phyloP scores from a whole-genome alignment of 1,140 invertebrate species.

The Drosophila virilis region DNA sequence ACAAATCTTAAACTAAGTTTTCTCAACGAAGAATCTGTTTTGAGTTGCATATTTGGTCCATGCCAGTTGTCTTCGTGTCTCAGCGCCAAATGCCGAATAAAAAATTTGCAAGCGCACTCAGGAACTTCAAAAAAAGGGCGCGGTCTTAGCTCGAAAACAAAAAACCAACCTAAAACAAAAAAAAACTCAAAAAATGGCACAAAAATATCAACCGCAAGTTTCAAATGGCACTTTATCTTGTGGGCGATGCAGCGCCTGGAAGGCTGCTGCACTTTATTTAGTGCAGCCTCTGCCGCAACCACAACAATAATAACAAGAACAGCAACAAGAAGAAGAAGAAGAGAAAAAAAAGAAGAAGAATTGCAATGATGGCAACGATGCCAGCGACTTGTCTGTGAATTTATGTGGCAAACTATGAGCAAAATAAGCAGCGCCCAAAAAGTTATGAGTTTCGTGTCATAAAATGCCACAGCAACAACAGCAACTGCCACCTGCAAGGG shows the following conservation, averaged over 20 bases:
- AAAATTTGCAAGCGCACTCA: slow-evolving; percentile 5
- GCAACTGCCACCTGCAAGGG: slow-evolving; percentile 64
- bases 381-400: slow-evolving; percentile 62
- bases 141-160: slow-evolving; percentile 48
- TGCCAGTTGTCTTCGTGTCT: background rate
- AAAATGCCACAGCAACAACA: slow-evolving; percentile 63
- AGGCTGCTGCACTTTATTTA: slow-evolving; percentile 61
- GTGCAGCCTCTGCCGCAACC: slow-evolving; percentile 19
- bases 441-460: slow-evolving; percentile 78
- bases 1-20: slow-evolving; percentile 16
- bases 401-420: slow-evolving; percentile 77
- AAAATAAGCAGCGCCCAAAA: slow-evolving; percentile 72
- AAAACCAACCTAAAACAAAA: slow-evolving; percentile 17
- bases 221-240: slow-evolving; percentile 80
- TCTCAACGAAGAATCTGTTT: slow-evolving; percentile 2
- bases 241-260: slow-evolving; percentile 49
- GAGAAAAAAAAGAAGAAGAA: slow-evolving; percentile 11
- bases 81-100: slow-evolving; percentile 13
- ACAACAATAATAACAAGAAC: slow-evolving; percentile 3
- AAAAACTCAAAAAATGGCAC: background rate
- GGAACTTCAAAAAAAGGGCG: slow-evolving; percentile 42
- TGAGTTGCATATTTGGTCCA: slow-evolving; percentile 12
- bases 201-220: slow-evolving; percentile 63
- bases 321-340: background rate
- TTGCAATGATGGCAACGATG: slow-evolving; percentile 49